These are phyloP conservation scores for Melanocharis versteri DNA, from an alignment of 2,113 vertebrate species.

Conservation along the genomic window DNA sequence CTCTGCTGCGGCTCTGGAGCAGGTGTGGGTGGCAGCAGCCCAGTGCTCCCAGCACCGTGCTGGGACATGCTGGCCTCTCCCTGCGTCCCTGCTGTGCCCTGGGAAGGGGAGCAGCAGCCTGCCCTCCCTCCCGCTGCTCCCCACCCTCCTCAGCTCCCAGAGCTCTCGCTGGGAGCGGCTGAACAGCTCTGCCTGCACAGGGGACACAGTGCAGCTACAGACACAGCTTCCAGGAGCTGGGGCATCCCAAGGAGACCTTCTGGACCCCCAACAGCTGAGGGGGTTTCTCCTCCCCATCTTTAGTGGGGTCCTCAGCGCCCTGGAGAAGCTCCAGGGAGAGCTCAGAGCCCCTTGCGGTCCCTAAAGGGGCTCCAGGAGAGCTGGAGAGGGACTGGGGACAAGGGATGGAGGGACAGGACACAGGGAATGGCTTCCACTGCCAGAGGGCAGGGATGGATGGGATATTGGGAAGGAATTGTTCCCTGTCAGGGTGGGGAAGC, in stretches of 20 bases:
- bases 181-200: not conserved
- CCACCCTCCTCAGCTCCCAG: not conserved
- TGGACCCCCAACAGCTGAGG: not conserved
- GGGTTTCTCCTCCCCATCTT: not conserved
- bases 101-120: not conserved
- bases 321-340: not conserved
- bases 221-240: not conserved
- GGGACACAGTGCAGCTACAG: rapidly evolving
- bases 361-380: not conserved
- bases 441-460: not conserved
- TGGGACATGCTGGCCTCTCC: not conserved
- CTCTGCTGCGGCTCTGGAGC: not conserved
- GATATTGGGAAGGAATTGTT: not conserved
- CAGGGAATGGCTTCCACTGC: not conserved
- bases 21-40: not conserved
- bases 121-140: not conserved
- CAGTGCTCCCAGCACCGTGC: not conserved
- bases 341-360: rapidly evolving
- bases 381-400: not conserved
- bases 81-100: not conserved
- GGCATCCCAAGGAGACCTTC: not conserved
- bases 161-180: not conserved
- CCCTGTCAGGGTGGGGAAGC: rapidly evolving
- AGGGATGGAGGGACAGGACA: not conserved
- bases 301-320: not conserved